A percentile compares a stretch with the other conserved stretches of the same genome.
phyloP scores from a whole-genome alignment of 2,797 vertebrate species.

The Ctenopoma multispine region DNA sequence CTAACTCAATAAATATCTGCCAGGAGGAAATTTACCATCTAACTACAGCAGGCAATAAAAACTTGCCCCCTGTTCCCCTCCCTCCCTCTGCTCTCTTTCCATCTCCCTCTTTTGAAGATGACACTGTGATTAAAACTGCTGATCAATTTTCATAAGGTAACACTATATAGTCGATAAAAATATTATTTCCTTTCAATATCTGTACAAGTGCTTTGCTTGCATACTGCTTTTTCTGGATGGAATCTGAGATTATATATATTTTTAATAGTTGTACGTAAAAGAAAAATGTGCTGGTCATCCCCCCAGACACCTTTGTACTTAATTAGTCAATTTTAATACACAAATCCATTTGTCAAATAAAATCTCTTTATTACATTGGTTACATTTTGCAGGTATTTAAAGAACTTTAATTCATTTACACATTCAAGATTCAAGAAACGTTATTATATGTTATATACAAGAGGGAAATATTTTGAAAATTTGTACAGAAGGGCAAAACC shows the following conservation, averaged over 20 bases:
- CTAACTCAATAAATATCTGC: slow-evolving; percentile 88
- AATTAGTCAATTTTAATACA: slow-evolving; percentile 55
- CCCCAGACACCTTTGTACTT: slow-evolving; percentile 32
- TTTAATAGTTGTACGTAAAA: slow-evolving; percentile 30
- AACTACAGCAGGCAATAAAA: slow-evolving; percentile 85
- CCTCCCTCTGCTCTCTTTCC: slow-evolving; percentile 38
- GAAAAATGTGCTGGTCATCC: slow-evolving; percentile 32
- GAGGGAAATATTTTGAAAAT: neutral
- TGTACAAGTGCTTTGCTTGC: slow-evolving; percentile 60
- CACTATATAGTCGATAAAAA: slow-evolving; percentile 81
- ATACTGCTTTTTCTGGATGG: slow-evolving; percentile 27
- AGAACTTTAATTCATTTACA: no score
- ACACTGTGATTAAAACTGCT: slow-evolving; percentile 84
- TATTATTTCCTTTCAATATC: slow-evolving; percentile 76
- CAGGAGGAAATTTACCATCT: slow-evolving; percentile 87
- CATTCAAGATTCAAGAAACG: no score
- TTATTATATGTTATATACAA: no score
- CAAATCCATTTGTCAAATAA: slow-evolving; percentile 19
- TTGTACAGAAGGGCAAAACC: neutral
- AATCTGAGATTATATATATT: slow-evolving; percentile 25
- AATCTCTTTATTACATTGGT: slow-evolving; percentile 14
- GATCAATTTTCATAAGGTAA: slow-evolving; percentile 88
- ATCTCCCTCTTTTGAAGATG: slow-evolving; percentile 74
- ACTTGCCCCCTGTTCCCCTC: slow-evolving; percentile 61
- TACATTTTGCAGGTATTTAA: slow-evolving; percentile 29